Base-by-base conservation (phyloP, 1,140 invertebrate species). In the Drosophila tristis region DNA sequence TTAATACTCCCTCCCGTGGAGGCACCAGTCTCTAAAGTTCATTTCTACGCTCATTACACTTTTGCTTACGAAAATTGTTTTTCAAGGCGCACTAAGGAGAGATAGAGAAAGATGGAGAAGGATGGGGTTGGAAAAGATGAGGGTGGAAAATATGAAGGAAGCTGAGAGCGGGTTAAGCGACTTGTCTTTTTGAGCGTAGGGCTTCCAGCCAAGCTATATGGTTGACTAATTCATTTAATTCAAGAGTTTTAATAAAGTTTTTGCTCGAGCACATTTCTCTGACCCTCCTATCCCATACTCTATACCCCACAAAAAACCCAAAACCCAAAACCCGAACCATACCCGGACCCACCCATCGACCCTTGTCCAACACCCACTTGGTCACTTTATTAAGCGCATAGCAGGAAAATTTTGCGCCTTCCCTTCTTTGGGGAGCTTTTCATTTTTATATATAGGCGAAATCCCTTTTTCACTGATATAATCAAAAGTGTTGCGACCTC, bases 201-300 rank as follows among this genome's bases (percentile, higher is more conserved):
- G 64, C 62, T 55, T 39, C 79, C 55, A 78, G 82, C 82, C 73
- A 60, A 75, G 78, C 84, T 89, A 61, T 89, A 87, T 87, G 84
- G 84, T 89, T 87, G 84, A 87, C 84, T 87, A 87, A 87, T 87
- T 87, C 84, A 87, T 87, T 87, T 87, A 87, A 87, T 87, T 87
- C 84, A 89, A 87, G 84, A 87, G 84, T 87, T 87, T 87, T 87
- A 87, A 87, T 87, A 87, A 87, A 87, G 84, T 87, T 87, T 87
- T 79, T 81, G 74, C 81, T 64, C 74, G 53, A 82, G 71, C 74
- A 80, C 80, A 79, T 87, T 87, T 82, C 76, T 71, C 68, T 65
- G 65, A 55, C 78, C 64, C 56, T 54, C 64, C 50, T 43, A 23
- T 15, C 39, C 55, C 15, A 8, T 4, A n/a, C 42, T 23, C 26